A percentile compares a stretch with the other conserved stretches of the same genome.
These are phyloP conservation scores for Berghia stephanieae DNA, from an alignment of 1,140 invertebrate species.

Conservation along the genomic window DNA sequence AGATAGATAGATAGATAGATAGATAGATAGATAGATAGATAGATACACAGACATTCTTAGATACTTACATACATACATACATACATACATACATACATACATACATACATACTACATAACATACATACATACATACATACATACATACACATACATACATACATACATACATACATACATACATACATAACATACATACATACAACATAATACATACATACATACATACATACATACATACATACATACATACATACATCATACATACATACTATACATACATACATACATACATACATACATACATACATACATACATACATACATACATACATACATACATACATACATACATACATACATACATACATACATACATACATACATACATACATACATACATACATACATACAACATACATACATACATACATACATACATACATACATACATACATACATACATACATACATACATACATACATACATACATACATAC, in stretches of 20 bases:
- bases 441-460: slow-evolving; percentile 11
- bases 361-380: background rate
- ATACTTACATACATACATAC: background rate
- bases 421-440: too few species aligned
- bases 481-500: slow-evolving; percentile 8
- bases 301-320: background rate
- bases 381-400: background rate
- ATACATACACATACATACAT: background rate
- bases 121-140: slow-evolving; percentile 10
- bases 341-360: background rate
- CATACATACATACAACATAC: too few species aligned
- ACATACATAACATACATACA: too few species aligned
- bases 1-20: background rate
- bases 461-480: slow-evolving; percentile 5
- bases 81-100: background rate
- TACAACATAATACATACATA: too few species aligned
- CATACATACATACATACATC: too few species aligned
- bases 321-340: too few species aligned
- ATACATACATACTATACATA: too few species aligned
- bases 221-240: background rate
- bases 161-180: too few species aligned
- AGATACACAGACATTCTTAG: background rate
- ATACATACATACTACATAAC: too few species aligned
- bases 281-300: background rate
- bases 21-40: too few species aligned